Conservation (phyloP, 2,113 vertebrate genomes). For the Lutjanus erythropterus region DNA sequence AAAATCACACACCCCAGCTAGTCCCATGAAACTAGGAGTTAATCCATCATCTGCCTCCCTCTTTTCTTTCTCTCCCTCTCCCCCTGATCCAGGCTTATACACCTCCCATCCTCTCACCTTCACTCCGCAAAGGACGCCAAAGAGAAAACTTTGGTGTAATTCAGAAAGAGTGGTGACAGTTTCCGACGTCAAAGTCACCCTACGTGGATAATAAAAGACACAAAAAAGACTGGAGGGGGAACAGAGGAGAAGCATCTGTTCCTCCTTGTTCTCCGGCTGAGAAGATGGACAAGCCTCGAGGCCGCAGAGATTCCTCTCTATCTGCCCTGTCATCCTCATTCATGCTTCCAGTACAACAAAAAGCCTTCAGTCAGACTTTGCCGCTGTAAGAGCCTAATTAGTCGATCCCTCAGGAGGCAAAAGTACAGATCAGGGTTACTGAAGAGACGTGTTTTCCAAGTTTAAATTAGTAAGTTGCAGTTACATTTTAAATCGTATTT, state of each 20-base stretch:
- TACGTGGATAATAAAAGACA: conserved; percentile 66
- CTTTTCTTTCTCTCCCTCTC: conserved; percentile 58
- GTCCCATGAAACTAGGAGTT: conserved; percentile 82
- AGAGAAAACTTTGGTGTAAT: conserved; percentile 74
- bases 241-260: conserved; percentile 51
- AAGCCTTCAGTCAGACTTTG: conserved; percentile 57
- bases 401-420: conserved; percentile 46
- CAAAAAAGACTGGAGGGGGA: conserved; percentile 53
- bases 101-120: conserved; percentile 79
- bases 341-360: conserved; percentile 49
- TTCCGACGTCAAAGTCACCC: conserved; percentile 77
- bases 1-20: conserved; percentile 76
- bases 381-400: conserved; percentile 64
- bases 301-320: conserved; percentile 41
- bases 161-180: conserved; percentile 73
- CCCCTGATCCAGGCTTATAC: conserved; percentile 72
- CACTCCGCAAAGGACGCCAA: conserved; percentile 71
- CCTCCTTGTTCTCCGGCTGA: conserved; percentile 34
- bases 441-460: conserved; percentile 24
- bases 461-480: conserved; percentile 25
- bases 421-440: conserved; percentile 43
- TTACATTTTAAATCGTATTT: not conserved
- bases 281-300: conserved; percentile 61
- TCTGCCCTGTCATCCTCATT: conserved; percentile 52
- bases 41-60: conserved; percentile 82